These are phyloP conservation scores for Metopia argyrocephala DNA, from an alignment of 2,888 invertebrate genomes.

Conservation along the genomic window DNA sequence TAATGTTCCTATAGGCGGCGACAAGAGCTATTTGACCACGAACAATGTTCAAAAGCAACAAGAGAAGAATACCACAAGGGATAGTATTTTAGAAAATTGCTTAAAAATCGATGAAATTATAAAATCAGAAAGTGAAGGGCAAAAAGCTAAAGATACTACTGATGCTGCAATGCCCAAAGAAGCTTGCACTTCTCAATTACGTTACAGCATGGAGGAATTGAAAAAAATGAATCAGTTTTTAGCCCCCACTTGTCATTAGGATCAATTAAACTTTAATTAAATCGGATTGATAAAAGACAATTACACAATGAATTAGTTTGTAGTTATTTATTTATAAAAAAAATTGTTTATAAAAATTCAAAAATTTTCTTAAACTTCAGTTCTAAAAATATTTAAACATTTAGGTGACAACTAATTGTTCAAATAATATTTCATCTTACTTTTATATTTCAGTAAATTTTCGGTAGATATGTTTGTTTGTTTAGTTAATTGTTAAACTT, in stretches of 20 bases:
- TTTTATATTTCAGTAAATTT: conserved; percentile 38
- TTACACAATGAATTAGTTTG: not conserved
- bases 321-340: conserved; percentile 23
- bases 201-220: conserved; percentile 66
- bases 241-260: conserved; percentile 59
- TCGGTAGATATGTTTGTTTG: conserved; percentile 14
- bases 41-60: not conserved
- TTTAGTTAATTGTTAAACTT: conserved; percentile 24
- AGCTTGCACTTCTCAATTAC: conserved; percentile 46
- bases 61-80: conserved; percentile 33
- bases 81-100: conserved; percentile 64
- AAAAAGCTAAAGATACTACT: not conserved
- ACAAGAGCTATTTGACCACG: too few relatives aligned
- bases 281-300: not conserved
- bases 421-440: not conserved
- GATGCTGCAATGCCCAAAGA: not conserved
- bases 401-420: too few relatives aligned
- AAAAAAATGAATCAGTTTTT: conserved; percentile 65
- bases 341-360: conserved; percentile 25
- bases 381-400: too few relatives aligned
- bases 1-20: conserved; percentile 71
- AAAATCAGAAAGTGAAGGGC: conserved; percentile 12
- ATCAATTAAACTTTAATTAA: not conserved
- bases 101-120: conserved; percentile 65
- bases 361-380: conserved; percentile 1